Conservation (phyloP, 2,888 invertebrate genomes). For the Caenorhabditis panamensis region DNA sequence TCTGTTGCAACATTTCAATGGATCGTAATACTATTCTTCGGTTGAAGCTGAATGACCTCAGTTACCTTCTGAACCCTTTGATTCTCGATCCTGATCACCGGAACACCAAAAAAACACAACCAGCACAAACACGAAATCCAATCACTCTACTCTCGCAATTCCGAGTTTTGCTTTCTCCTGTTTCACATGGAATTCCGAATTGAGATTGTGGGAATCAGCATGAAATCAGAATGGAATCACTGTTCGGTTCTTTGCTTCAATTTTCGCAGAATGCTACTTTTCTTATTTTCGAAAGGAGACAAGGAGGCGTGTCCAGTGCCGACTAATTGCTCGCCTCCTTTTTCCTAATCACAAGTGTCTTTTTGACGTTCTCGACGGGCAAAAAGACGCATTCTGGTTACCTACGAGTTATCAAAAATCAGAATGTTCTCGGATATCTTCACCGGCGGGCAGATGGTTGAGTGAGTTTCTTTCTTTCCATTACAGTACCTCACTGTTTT, state of each 20-base stretch:
- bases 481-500: background rate
- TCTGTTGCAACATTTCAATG: no score
- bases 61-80: background rate
- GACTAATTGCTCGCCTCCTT: constrained; percentile 27
- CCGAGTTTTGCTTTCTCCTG: constrained; percentile 3
- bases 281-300: constrained; percentile 12
- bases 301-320: constrained; percentile 1
- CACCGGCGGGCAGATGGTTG: constrained; percentile 12
- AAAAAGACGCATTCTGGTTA: background rate
- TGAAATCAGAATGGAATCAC: no score
- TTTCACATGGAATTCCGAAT: constrained; percentile 14
- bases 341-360: constrained; percentile 13
- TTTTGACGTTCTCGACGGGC: background rate
- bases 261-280: constrained; percentile 32
- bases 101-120: background rate
- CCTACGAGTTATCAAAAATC: background rate
- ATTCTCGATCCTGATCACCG: background rate
- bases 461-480: constrained; percentile 6
- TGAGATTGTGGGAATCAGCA: constrained; percentile 2
- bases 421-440: constrained; percentile 32
- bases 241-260: constrained; percentile 11
- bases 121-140: background rate
- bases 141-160: background rate
- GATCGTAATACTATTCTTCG: no score
- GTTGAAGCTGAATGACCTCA: no score